Evolutionary conservation across 2,113 vertebrate genomes (phyloP).

Genomic region (Bufo bufo): DNA sequence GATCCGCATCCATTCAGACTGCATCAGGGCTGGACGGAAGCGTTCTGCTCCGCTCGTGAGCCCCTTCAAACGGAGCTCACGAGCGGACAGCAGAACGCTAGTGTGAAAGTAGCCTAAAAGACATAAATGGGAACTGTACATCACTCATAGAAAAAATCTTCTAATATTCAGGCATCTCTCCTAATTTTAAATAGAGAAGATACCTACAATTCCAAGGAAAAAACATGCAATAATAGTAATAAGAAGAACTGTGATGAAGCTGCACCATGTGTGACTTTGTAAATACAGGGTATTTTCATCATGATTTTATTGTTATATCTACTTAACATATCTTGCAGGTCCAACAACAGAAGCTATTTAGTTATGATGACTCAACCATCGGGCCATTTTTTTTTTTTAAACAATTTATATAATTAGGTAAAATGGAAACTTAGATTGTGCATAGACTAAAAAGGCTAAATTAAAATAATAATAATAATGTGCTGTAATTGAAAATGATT

Average conservation of each 20-base stretch:
- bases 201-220: neutral
- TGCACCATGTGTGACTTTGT: neutral
- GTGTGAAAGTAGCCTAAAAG: no score
- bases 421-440: slow-evolving; percentile 50
- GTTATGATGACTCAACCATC: slow-evolving; percentile 50
- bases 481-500: slow-evolving; percentile 60
- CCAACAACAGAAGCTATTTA: slow-evolving; percentile 49
- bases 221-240: neutral
- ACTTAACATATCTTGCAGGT: slow-evolving; percentile 49
- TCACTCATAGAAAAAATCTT: neutral
- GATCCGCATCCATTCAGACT: no score
- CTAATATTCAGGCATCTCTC: neutral
- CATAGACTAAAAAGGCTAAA: slow-evolving; percentile 50
- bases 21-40: no score
- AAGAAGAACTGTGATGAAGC: slow-evolving; percentile 10
- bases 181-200: neutral
- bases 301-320: slow-evolving; percentile 35
- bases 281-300: slow-evolving; percentile 14
- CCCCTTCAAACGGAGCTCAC: no score
- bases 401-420: slow-evolving; percentile 54
- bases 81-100: no score
- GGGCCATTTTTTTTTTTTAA: slow-evolving; percentile 24
- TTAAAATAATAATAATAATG: slow-evolving; percentile 58
- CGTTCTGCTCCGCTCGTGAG: no score
- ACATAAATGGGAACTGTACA: neutral